Evolutionary conservation across 2,113 vertebrate species (phyloP), one percentile per base, ranked within the genome.

Genomic region (Gobio gobio): DNA sequence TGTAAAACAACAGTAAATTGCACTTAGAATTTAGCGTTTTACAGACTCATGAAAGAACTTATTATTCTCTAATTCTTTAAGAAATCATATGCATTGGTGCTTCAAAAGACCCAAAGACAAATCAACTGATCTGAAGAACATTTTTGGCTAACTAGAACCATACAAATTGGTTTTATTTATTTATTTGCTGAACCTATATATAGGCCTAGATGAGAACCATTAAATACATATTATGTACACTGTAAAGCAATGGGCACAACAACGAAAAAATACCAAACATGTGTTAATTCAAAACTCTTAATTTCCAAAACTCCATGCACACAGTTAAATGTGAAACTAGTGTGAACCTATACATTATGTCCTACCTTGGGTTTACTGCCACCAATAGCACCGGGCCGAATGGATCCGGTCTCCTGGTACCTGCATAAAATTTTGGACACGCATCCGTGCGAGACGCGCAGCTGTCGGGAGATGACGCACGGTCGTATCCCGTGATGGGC

Each of bases 291-390:
- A 43, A 20, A 18, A 68, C 0, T 5, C 18, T 70, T 70, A 10
- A 70, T 70, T 43, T 12, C 9, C 18, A 68, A 68, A 36, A 36
- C 29, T 36, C 29, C 16, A 33, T 66, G 47, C 47, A 16, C 47
- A 16, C 4, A 22, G 29, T 68, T 36, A 10, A 26, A 68, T 36
- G 29, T 36, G 3, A 68, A 36, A 74, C 45, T 20, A 3, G 1
- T 10, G 2, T 20, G 10, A 77, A 56, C 16, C 33, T 43, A 22
- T 3, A 18, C 29, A 61, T 54, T 6, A 78, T 76, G 78, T 76
- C 95, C 96, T 95, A 99, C 98, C 97, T 98, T 99, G 89, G 98
- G 98, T 90, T 99, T 99, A 94, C 98, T 99, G 91, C 98, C 98
- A 58, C 98, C 98, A 84, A 99, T 99, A 86, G 98, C 98, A 29